Percentiles rank a stretch among this genome's conserved stretches.
phyloP scores from a whole-genome alignment of 1,140 invertebrate species.

The Eueides isabella region DNA sequence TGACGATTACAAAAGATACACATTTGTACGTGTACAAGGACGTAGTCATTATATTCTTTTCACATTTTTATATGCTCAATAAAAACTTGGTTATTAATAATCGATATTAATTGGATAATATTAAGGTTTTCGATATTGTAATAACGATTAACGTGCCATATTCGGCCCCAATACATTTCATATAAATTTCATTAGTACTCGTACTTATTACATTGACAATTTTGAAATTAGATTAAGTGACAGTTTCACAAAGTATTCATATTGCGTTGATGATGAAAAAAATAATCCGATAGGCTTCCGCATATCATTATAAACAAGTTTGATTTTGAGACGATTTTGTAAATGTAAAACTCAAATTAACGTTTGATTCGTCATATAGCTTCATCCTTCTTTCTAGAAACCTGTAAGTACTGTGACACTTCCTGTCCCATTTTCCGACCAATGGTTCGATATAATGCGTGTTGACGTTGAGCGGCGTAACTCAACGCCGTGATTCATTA shows the following conservation, averaged over 20 bases:
- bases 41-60: slow-evolving; percentile 22
- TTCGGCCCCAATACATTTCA: slow-evolving; percentile 16
- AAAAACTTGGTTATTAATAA: slow-evolving; percentile 32
- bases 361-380: too few species aligned
- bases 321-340: neutral
- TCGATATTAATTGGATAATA: slow-evolving; percentile 29
- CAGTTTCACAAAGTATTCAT: slow-evolving; percentile 14
- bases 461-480: too few species aligned
- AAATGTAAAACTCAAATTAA: too few species aligned
- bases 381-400: too few species aligned
- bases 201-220: slow-evolving; percentile 21
- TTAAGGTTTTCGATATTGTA: slow-evolving; percentile 27
- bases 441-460: too few species aligned
- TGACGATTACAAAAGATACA: slow-evolving; percentile 30
- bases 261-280: neutral
- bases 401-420: too few species aligned
- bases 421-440: too few species aligned
- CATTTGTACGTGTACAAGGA: slow-evolving; percentile 28
- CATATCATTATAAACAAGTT: neutral
- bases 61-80: slow-evolving; percentile 24
- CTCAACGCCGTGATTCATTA: too few species aligned
- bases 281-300: neutral
- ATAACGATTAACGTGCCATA: slow-evolving; percentile 26
- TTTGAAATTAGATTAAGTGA: slow-evolving; percentile 32
- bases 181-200: slow-evolving; percentile 28